phyloP scores from a whole-genome alignment of 1,140 invertebrate species.

The Stenopsyche tienmushanensis region DNA sequence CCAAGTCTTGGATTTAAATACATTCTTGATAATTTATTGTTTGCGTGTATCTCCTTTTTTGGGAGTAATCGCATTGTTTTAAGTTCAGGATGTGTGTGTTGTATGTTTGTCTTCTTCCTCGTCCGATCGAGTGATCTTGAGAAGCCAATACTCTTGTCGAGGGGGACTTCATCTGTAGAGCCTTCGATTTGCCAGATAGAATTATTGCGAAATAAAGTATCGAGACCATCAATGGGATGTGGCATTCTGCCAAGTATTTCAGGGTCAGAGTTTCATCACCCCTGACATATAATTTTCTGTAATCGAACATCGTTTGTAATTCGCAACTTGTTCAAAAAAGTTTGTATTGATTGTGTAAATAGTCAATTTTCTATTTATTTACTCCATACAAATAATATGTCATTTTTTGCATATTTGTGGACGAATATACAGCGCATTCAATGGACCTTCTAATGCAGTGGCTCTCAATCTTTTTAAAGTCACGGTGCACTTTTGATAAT shows the following conservation, averaged over 20 bases:
- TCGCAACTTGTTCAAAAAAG: background rate
- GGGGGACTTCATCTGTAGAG: background rate
- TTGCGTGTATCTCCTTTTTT: background rate
- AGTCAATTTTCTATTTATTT: background rate
- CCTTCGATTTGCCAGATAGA: background rate
- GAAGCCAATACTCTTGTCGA: background rate
- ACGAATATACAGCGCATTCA: too few species aligned
- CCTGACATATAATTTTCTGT: background rate
- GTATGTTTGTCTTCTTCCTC: background rate
- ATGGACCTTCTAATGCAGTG: too few species aligned
- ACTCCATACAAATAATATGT: background rate
- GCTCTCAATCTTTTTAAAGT: too few species aligned
- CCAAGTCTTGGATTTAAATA: too few species aligned
- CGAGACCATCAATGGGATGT: background rate
- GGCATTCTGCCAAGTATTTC: background rate
- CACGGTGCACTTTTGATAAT: too few species aligned
- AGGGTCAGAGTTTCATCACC: background rate
- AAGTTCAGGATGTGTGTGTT: background rate
- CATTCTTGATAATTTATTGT: background rate
- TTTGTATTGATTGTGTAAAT: background rate
- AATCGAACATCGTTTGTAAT: background rate
- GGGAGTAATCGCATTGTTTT: background rate
- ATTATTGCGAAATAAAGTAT: background rate
- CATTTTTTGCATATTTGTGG: too few species aligned
- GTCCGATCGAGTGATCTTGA: background rate